Conservation (phyloP, 2,888 invertebrate species). For the Heliconius ethilla region DNA sequence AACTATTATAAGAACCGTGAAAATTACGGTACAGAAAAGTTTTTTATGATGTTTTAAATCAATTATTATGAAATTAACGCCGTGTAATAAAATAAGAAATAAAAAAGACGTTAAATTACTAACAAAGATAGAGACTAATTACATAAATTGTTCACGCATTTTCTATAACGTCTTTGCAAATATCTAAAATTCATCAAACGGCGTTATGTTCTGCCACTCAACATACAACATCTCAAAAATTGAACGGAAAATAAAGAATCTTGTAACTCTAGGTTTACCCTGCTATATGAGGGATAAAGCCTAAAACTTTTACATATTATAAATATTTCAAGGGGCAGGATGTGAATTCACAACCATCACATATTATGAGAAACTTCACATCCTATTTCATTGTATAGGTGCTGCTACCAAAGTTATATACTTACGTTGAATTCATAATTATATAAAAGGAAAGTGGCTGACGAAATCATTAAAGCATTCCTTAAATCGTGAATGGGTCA, state of each 20-base stretch:
- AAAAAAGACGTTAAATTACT: background rate
- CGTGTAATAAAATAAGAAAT: background rate
- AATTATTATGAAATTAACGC: background rate
- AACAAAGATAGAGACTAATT: no score
- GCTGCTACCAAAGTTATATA: background rate
- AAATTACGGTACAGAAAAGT: background rate
- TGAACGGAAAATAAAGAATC: no score
- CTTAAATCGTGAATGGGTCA: background rate
- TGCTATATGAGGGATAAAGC: no score
- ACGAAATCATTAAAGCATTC: background rate
- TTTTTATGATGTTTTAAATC: background rate
- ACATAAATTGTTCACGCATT: no score
- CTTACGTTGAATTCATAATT: background rate
- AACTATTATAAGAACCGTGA: conserved; percentile 4
- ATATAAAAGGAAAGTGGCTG: background rate
- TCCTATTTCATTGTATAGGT: background rate
- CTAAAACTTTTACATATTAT: no score
- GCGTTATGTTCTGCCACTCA: no score
- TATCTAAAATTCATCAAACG: no score
- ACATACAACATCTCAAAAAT: no score
- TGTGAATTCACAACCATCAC: no score
- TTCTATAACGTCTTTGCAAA: no score
- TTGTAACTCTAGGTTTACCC: no score
- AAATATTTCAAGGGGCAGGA: no score
- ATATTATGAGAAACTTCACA: background rate